Base-by-base conservation (phyloP, 2,797 vertebrate species). In the Pipistrellus nathusii region DNA sequence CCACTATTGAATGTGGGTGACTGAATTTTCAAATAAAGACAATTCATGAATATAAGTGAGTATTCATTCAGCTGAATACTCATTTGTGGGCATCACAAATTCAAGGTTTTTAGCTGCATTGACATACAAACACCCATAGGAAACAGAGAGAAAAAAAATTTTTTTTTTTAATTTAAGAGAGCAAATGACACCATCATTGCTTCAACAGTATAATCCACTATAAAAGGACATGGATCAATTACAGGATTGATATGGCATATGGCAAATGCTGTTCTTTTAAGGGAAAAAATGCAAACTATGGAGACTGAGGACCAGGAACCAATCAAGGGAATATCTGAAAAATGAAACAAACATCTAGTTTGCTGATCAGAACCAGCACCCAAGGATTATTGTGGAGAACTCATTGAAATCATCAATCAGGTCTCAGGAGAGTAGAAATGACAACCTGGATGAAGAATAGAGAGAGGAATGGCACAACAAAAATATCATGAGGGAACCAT, bases 311-410 rank as follows among this genome's bases (percentile, higher is more conserved):
- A 97, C 69, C 85, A 97, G 97, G 96, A 97, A 97, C 80, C 94
- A 97, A 97, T 97, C 96, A 97, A 94, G 51, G 75, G 90, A 95
- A 62, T 92, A 95, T 95, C 94, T 95, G 71, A 96, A 95, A 96
- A 97, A 97, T 96, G 94, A 97, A 96, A 66, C 94, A 96, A 94
- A 78, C 90, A 92, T 96, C 88, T 46, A 92, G 57, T 51, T 82
- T 84, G 88, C 69, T 97, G 97, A 97, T 97, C 96, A 97, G 95
- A 97, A 93, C 95, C 96, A 97, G 96, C 62, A 84, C 38, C 30
- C 11, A 76, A 27, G 94, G 96, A 97, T 97, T 97, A 97, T 68
- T 81, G 66, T 55, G 55, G 55, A 95, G 93, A 90, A 94, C 78
- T 95, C 97, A 96, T 88, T 97, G 96, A 92, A 95, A 92, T 95